Base-by-base conservation (phyloP, 2,888 invertebrate genomes). In the Anthophora plumipes region DNA sequence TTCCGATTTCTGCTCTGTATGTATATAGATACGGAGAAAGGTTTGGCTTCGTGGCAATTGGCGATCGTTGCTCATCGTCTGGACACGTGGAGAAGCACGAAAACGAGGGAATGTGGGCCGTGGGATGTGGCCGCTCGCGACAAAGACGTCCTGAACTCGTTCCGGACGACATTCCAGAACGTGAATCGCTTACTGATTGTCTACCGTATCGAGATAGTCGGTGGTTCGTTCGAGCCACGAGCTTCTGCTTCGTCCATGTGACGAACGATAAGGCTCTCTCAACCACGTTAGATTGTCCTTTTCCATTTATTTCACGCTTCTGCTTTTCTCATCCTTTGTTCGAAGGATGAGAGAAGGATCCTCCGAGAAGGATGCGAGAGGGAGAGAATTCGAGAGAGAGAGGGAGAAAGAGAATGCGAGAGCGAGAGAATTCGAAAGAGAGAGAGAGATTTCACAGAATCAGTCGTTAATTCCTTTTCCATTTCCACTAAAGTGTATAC, bases 91-190 rank as follows among this genome's bases (percentile, higher is more conserved):
- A 66, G 50, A 12, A 50, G 22, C 54, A 48, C 37, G 50, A 68
- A 78, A 71, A 1, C 75, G 52, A 39, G 67, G 39, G 64, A 75
- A 77, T 64, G 81, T 75, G 73, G 77, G 75, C 83, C 83, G 83
- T 84, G 88, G 82, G 82, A 80, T 77, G 71, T 70, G 61, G 67
- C 61, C 54, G 68, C 50, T 61, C 64, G 77, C 85, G 77, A 81
- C 82, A 57, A 78, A 88, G 84, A 85, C 82, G 83, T 84, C 82
- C 41, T 72, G 22, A 81, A 78, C 84, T 85, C 80, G 67, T 74
- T 60, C 72, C 78, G 85, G 81, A 83, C 85, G 83, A 86, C 90
- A 89, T 89, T 90, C 88, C 88, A 87, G 81, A 84, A 85, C 85
- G 85, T 83, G 88, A 87, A 85, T 86, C 83, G 82, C 75, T 81